These are phyloP conservation scores for Torymus tubicola DNA, from an alignment of 2,888 invertebrate species.

Conservation along the genomic window DNA sequence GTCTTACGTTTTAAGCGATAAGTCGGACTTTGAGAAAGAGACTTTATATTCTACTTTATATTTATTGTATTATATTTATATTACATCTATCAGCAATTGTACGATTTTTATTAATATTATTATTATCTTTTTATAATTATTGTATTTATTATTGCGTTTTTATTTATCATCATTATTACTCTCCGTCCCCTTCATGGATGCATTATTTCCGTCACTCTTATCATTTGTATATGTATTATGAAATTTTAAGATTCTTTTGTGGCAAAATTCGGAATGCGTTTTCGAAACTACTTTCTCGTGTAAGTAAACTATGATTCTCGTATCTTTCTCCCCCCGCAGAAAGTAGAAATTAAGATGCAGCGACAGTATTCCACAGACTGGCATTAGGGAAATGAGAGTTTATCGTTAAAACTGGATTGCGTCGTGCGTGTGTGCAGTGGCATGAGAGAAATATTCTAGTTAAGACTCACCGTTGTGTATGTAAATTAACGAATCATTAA, in stretches of 20 bases:
- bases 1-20: conserved; percentile 54
- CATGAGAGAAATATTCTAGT: conserved; percentile 62
- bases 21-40: conserved; percentile 56
- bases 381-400: conserved; percentile 69
- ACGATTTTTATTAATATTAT: conserved; percentile 32
- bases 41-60: conserved; percentile 47
- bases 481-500: conserved; percentile 65
- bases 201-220: not conserved
- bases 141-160: conserved; percentile 21
- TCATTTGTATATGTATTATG: not conserved
- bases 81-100: conserved; percentile 34
- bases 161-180: conserved; percentile 29
- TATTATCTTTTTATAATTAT: conserved; percentile 18
- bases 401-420: conserved; percentile 71
- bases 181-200: conserved; percentile 27
- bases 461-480: conserved; percentile 66
- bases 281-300: conserved; percentile 1
- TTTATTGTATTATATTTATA: conserved; percentile 48
- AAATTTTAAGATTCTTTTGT: too few species aligned
- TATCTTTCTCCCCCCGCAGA: conserved; percentile 35
- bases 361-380: conserved; percentile 73
- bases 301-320: conserved; percentile 27
- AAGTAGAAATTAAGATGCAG: conserved; percentile 66
- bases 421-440: conserved; percentile 74
- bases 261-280: too few species aligned